A percentile compares a stretch with the other conserved stretches of the same genome.
phyloP scores from a whole-genome alignment of 2,113 vertebrate genomes.

The Gopherus flavomarginatus region DNA sequence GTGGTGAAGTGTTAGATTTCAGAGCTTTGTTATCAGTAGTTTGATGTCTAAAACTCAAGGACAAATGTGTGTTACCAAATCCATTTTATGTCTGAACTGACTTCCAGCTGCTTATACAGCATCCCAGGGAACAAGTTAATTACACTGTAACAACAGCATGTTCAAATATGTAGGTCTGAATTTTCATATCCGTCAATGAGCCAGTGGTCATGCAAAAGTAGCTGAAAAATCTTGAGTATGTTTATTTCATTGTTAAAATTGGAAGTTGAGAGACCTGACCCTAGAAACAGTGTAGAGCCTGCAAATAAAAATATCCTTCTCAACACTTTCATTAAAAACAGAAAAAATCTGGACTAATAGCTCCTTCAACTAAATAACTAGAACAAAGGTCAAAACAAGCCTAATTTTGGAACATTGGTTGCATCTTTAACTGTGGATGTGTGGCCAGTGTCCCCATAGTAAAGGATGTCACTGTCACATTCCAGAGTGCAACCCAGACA shows the following conservation, averaged over 20 bases:
- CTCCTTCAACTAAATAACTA: not conserved
- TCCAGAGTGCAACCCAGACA: not conserved
- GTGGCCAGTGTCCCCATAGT: not conserved
- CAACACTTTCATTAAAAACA: not conserved
- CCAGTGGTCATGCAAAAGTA: not conserved
- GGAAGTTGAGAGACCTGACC: not conserved
- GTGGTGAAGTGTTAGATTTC: not conserved
- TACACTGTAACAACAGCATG: not conserved
- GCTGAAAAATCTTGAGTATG: not conserved
- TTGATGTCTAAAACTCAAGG: not conserved
- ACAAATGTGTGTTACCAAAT: not conserved
- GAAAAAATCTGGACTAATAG: not conserved
- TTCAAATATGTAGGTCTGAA: not conserved
- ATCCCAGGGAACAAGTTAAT: not conserved
- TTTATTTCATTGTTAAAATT: not conserved
- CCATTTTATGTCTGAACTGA: not conserved
- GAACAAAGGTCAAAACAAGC: not conserved
- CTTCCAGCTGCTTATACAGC: not conserved
- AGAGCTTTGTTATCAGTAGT: not conserved
- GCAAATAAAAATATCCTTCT: not conserved
- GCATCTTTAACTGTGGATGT: not conserved
- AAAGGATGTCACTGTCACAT: not conserved
- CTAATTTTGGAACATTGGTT: not conserved
- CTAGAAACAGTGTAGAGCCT: not conserved
- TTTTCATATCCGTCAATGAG: not conserved